Evolutionary conservation across 2,113 vertebrate species (phyloP).

Genomic region (Heliornis fulica): DNA sequence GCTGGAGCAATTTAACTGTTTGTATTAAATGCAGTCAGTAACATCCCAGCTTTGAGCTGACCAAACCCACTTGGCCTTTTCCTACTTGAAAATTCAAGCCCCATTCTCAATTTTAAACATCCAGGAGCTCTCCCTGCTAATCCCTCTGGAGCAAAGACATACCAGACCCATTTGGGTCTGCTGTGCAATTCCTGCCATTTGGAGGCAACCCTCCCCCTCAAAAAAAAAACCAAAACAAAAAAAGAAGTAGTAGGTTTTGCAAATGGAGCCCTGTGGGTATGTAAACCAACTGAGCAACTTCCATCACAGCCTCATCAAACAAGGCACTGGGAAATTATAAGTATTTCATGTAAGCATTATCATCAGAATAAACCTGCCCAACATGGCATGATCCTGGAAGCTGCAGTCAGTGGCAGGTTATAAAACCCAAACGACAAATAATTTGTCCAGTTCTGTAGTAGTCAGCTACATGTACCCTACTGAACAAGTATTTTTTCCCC

Average conservation of each 20-base stretch:
- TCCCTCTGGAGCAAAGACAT: not conserved
- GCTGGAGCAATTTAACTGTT: not conserved
- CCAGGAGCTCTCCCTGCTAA: not conserved
- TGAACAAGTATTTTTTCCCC: no score
- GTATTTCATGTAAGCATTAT: no score
- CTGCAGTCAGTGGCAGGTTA: not conserved
- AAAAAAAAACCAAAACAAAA: no score
- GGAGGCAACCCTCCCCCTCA: no score
- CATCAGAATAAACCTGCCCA: not conserved
- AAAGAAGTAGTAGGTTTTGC: not conserved
- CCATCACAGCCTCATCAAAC: not conserved
- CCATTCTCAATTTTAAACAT: not conserved
- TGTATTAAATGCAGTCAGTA: not conserved
- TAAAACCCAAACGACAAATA: not conserved
- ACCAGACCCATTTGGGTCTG: not conserved
- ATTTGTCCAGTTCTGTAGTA: not conserved
- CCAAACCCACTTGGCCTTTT: not conserved
- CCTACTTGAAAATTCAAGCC: not conserved
- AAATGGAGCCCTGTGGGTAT: not conserved
- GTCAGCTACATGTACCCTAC: not conserved
- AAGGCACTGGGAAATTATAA: not conserved
- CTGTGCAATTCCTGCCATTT: not conserved
- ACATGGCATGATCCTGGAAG: not conserved
- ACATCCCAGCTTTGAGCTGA: rapidly evolving
- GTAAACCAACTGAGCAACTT: not conserved